Percentiles rank a stretch among this genome's conserved stretches.
Evolutionary conservation across 2,113 vertebrate species (phyloP).

Genomic region (Pyrgilauda ruficollis): DNA sequence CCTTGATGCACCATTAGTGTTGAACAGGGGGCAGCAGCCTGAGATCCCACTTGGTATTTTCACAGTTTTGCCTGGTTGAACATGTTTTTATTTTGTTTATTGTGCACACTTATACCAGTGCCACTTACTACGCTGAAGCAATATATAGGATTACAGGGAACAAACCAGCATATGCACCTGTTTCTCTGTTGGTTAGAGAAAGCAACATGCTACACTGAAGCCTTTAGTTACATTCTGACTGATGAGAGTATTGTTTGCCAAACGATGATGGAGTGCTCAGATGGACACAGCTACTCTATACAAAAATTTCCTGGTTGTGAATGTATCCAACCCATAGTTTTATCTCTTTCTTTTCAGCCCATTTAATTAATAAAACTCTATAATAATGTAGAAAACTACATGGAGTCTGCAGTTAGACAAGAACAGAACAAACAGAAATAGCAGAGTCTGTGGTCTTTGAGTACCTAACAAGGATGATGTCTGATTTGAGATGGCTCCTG

Average conservation of each 20-base stretch:
- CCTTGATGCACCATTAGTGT: not conserved
- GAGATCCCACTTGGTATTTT: not conserved
- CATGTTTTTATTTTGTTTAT: not conserved
- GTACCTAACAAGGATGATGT: not conserved
- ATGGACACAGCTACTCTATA: not conserved
- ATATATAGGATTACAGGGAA: not conserved
- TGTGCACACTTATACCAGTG: not conserved
- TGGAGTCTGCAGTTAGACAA: not conserved
- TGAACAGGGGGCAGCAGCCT: not conserved
- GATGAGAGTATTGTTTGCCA: not conserved
- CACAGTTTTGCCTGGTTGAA: not conserved
- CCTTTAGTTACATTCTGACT: not conserved
- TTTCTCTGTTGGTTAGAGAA: not conserved
- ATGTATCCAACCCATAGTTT: not conserved
- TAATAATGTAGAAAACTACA: not conserved
- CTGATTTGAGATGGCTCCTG: not conserved
- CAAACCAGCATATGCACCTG: not conserved
- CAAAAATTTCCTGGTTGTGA: not conserved
- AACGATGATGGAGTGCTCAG: not conserved
- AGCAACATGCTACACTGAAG: not conserved
- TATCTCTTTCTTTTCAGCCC: not conserved
- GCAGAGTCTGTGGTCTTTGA: not conserved
- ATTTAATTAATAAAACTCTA: not conserved
- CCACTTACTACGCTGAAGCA: not conserved
- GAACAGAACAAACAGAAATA: not conserved